A percentile compares a stretch with the other conserved stretches of the same genome.
phyloP scores from a whole-genome alignment of 2,113 vertebrate genomes.

The Oncorhynchus gorbuscha region DNA sequence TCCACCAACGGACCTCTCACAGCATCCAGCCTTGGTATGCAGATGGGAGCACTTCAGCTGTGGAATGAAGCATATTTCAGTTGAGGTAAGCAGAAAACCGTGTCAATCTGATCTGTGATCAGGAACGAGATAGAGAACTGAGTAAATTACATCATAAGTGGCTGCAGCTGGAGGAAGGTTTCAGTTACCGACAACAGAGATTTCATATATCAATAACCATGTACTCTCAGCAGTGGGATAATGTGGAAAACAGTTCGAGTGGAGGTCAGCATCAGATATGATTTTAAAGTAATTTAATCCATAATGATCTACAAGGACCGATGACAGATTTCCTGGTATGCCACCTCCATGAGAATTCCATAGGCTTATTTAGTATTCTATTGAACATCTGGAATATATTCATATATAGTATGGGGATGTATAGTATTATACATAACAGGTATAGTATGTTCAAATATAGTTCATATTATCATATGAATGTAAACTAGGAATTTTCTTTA shows the following conservation, averaged over 20 bases:
- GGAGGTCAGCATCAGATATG: slow-evolving; percentile 22
- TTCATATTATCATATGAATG: too few relatives aligned
- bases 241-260: background rate
- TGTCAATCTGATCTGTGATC: slow-evolving; percentile 18
- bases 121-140: slow-evolving; percentile 16
- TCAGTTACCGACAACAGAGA: slow-evolving; percentile 37
- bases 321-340: background rate
- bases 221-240: slow-evolving; percentile 10
- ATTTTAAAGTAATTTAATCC: slow-evolving; percentile 24
- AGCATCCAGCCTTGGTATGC: background rate
- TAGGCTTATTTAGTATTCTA: background rate
- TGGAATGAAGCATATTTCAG: background rate
- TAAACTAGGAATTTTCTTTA: too few relatives aligned
- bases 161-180: slow-evolving; percentile 46
- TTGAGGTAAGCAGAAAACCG: slow-evolving; percentile 9
- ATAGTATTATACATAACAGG: too few relatives aligned
- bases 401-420: too few relatives aligned
- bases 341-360: background rate
- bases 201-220: slow-evolving; percentile 32
- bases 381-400: too few relatives aligned
- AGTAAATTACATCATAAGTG: slow-evolving; percentile 45
- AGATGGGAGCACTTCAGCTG: background rate
- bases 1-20: too few relatives aligned
- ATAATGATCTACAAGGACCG: background rate
- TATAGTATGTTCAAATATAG: too few relatives aligned